These are phyloP conservation scores for Isichthys henryi DNA, from an alignment of 2,113 vertebrate genomes.

Conservation along the genomic window DNA sequence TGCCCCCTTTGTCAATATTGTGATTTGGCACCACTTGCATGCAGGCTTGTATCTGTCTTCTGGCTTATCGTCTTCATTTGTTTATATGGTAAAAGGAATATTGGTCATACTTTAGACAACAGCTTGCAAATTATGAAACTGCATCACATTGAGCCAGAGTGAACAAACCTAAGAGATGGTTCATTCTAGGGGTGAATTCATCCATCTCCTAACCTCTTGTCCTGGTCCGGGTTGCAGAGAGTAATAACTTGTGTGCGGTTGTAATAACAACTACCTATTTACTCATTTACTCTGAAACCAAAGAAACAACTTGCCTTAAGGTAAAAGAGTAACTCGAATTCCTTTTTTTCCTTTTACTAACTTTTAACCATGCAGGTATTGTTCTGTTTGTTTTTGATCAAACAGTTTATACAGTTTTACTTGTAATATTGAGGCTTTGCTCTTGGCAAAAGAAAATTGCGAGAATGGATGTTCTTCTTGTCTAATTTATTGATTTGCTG, in stretches of 20 bases:
- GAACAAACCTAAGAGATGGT: slow-evolving; percentile 5
- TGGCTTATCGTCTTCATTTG: not conserved
- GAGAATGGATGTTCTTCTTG: not conserved
- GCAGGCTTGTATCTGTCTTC: not conserved
- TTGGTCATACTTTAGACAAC: not conserved
- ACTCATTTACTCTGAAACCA: not conserved
- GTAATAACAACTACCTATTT: not conserved
- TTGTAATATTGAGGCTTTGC: not conserved
- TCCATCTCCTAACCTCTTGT: not conserved
- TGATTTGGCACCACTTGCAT: not conserved
- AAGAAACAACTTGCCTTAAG: not conserved
- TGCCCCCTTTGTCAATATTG: not conserved
- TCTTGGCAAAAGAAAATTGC: not conserved
- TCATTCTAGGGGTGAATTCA: not conserved
- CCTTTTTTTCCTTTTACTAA: not conserved
- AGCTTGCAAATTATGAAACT: not conserved
- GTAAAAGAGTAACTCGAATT: not conserved
- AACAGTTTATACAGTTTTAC: not conserved
- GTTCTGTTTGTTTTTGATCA: not conserved
- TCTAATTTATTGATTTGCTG: not conserved
- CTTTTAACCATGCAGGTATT: not conserved
- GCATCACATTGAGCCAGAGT: not conserved
- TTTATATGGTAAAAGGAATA: not conserved
- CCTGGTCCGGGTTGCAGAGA: not conserved
- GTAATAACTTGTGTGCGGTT: not conserved